Base-by-base conservation (phyloP, 2,888 invertebrate genomes). In the Phortica okadai region DNA sequence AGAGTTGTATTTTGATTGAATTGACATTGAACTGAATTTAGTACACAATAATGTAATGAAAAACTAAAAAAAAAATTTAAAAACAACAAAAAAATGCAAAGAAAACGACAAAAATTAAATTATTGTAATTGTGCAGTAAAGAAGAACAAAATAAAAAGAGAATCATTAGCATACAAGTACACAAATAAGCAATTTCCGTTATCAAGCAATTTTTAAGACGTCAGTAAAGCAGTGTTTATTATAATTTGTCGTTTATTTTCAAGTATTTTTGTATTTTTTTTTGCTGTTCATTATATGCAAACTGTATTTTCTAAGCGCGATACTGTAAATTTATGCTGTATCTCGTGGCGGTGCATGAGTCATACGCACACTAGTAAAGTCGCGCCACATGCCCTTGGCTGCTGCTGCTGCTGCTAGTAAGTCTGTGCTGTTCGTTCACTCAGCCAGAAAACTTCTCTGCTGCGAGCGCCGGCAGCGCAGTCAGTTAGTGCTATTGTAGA, bases 1-100 rank as follows among this genome's bases (percentile, higher is more conserved):
- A 6, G 6, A 50, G 50, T 50, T 50, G 50, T 14, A 50, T 50
- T 77, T 72, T 83, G 77, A 81, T 80, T 82, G 78, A 77, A 76
- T 78, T 82, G 86, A 77, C 86, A 87, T 87, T 87, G 88, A 85
- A 84, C 78, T 73, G 2, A 50, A 50, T 50, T 50, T 8, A 50
- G 8, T 50, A 33, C 33, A 33, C 2, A 33, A 33, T 67, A 8
- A 44, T 67, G 14, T 59, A 59, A 59, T 59, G 16, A 10, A 50
- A 50, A 50, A 50, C 2, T 6, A 11, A 50, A 50, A 11, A 11
- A 50, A 8, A 50, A 50, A 11, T 50, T 50, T 0, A 14, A 8
- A 50, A 50, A 6, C 2, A 14, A 21, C 25, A 16, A 21, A 16
- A 59, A 21, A 59, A 59, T 8, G 21, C 21, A 1, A 21, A 21